phyloP scores from a whole-genome alignment of 2,797 vertebrate genomes.

The Semaprochilodus insignis region DNA sequence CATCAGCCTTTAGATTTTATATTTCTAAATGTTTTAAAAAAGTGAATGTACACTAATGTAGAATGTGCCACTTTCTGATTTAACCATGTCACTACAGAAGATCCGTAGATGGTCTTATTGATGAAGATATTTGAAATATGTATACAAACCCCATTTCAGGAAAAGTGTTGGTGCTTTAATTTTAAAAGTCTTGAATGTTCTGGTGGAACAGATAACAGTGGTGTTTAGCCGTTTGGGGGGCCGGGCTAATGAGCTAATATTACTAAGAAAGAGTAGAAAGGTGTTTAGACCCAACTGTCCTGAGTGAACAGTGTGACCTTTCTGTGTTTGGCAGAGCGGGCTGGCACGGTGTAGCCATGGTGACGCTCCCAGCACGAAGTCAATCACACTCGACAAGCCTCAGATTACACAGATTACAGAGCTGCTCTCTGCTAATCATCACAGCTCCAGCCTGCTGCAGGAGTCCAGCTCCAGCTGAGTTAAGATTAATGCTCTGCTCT shows the following conservation, averaged over 20 bases:
- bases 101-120: no score
- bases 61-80: no score
- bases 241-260: neutral
- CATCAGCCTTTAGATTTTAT: no score
- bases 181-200: no score
- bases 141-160: no score
- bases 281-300: neutral
- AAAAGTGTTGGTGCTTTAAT: no score
- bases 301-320: constrained; percentile 24
- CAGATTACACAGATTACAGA: constrained; percentile 48
- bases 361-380: constrained; percentile 36
- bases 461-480: constrained; percentile 32
- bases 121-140: no score
- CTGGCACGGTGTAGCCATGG: constrained; percentile 47
- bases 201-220: no score
- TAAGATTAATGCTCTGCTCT: constrained; percentile 38
- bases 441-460: constrained; percentile 7
- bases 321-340: constrained; percentile 34
- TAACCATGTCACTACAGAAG: no score
- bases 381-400: constrained; percentile 40
- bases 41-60: no score
- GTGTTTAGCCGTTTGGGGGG: no score
- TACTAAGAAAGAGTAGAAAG: neutral
- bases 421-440: constrained; percentile 28
- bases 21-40: no score